phyloP scores from a whole-genome alignment of 2,113 vertebrate species.

The Tylochromis polylepis region DNA sequence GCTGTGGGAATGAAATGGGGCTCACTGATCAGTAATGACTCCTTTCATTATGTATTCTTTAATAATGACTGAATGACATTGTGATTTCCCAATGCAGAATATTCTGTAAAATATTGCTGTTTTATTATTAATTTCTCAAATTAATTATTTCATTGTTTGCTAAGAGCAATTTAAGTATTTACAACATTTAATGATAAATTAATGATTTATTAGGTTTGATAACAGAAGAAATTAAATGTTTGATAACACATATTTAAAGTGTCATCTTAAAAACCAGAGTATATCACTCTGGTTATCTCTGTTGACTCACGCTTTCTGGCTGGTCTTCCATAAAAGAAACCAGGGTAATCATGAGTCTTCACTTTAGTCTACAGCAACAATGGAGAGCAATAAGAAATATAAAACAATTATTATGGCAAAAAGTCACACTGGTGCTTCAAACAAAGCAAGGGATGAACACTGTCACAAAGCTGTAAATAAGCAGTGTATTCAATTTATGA shows the following conservation, averaged over 20 bases:
- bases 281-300: neutral
- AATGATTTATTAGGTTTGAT: neutral
- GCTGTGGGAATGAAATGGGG: neutral
- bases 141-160: no score
- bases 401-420: neutral
- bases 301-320: neutral
- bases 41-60: neutral
- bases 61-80: neutral
- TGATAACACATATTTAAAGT: no score
- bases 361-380: neutral
- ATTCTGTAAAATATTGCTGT: neutral
- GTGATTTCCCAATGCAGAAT: neutral
- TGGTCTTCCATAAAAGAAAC: neutral
- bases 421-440: neutral
- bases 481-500: neutral
- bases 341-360: neutral
- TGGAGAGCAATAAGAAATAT: neutral
- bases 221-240: neutral
- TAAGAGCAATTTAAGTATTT: no score
- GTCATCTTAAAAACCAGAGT: no score
- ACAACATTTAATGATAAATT: no score
- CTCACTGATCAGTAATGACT: neutral
- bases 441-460: neutral
- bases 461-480: neutral
- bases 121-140: neutral